Percentiles rank a stretch among this genome's conserved stretches.
These are phyloP conservation scores for Heliopora coerulea DNA, from an alignment of 92 coral and sea anemone genomes.

Conservation along the genomic window DNA sequence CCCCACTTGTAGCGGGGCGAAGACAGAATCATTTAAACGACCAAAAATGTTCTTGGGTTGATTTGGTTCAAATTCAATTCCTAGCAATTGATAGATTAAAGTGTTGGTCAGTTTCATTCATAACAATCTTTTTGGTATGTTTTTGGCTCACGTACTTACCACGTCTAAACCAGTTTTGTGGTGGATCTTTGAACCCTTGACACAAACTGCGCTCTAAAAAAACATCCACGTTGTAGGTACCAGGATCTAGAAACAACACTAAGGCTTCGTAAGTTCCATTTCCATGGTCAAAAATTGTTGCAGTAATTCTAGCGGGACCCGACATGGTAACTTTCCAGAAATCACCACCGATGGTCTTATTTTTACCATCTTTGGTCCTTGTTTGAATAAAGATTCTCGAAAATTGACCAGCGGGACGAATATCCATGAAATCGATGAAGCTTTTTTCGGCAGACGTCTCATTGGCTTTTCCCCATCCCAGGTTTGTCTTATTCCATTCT, in stretches of 20 bases:
- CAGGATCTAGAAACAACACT: conserved; percentile 84
- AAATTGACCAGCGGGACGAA: conserved; percentile 78
- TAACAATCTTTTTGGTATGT: too few relatives aligned
- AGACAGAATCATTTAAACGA: too few relatives aligned
- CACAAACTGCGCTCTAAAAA: conserved; percentile 76
- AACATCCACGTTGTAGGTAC: conserved; percentile 60
- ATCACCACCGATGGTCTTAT: conserved; percentile 74
- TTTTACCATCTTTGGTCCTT: conserved; percentile 62
- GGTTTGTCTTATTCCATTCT: conserved; percentile 38
- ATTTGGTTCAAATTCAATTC: too few relatives aligned
- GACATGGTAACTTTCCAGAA: conserved; percentile 67
- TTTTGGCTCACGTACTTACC: conserved; percentile 64
- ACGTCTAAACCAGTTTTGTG: conserved; percentile 68
- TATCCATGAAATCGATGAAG: conserved; percentile 61
- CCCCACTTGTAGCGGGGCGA: too few relatives aligned
- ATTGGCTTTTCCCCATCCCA: conserved; percentile 54
- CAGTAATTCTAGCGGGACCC: conserved; percentile 72
- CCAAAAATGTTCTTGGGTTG: too few relatives aligned
- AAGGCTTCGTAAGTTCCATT: conserved; percentile 90
- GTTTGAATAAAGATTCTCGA: conserved; percentile 76
- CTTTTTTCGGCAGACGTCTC: conserved; percentile 50
- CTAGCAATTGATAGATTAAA: too few relatives aligned
- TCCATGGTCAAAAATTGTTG: conserved; percentile 80
- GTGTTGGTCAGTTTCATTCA: too few relatives aligned
- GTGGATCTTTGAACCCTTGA: conserved; percentile 78